Base-by-base conservation (phyloP, 1,140 invertebrate genomes). In the Leptinotarsa defecta region DNA sequence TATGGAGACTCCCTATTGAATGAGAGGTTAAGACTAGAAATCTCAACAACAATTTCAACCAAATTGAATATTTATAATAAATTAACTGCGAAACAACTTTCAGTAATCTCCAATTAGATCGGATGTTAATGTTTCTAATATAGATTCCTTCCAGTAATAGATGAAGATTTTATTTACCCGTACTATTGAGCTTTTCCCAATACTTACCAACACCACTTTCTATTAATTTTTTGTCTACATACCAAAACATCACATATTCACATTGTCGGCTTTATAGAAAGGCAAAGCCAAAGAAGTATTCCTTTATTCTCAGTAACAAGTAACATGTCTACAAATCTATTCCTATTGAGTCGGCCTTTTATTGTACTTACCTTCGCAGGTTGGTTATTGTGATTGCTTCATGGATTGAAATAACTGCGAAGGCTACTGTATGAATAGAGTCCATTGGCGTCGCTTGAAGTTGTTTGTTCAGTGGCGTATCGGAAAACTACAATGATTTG, bases 301-400 rank as follows among this genome's bases (percentile, higher is more conserved):
- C 75, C 67, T 68, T 78, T 74, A 74, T 78, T 69, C 68, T 48
- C 34, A 68, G 19, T 78, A 79, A 78, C 78, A 77, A 77, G 77
- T 79, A 80, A 79, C 77, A 73, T 78, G 75, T 77, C 77, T 79
- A 78, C 79, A 80, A 77, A 80, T 79, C 74, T 78, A 49, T 68
- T 27, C 34, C 79, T 74, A 77, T 80, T 79, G 68, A 79, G 75
- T 74, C 77, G 77, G 79, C 61, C 52, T 75, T 67, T 77, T 74
- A 79, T 80, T 79, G 79, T 80, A 77, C 74, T 80, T 78, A 80
- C 62, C 63, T 75, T 27, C 24, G 71, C 76, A 74, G 76, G 76
- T 77, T 77, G 74, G 72, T 78, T 78, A 73, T 73, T 73, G 48
- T 73, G 48, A 78, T 76, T 78, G 74, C 73, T 73, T 75, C 73